Evolutionary conservation across 64 coral and sea anemone genomes (phyloP).

Genomic region (Actinia equina): DNA sequence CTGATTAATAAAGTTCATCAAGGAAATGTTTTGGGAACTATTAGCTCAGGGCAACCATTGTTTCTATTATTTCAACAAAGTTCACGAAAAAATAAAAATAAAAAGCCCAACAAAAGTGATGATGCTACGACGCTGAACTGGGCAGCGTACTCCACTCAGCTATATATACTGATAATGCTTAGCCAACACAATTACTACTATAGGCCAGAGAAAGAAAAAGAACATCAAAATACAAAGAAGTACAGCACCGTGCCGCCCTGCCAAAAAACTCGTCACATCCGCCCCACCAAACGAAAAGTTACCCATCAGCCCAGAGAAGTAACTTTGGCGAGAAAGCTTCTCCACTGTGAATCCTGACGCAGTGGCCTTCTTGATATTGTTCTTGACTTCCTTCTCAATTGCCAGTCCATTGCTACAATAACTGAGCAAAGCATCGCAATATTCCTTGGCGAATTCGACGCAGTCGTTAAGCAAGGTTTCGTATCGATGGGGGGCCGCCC

Average conservation of each 20-base stretch:
- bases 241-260: background rate
- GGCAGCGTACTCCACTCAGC: background rate
- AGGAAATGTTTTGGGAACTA: too few species aligned
- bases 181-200: slow-evolving; percentile 33
- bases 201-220: slow-evolving; percentile 49
- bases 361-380: slow-evolving; percentile 69
- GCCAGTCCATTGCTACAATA: slow-evolving; percentile 63
- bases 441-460: slow-evolving; percentile 84
- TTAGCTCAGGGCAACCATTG: too few species aligned
- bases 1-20: too few species aligned
- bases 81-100: too few species aligned
- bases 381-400: slow-evolving; percentile 52
- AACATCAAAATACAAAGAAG: background rate
- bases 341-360: slow-evolving; percentile 78
- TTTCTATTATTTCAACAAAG: too few species aligned
- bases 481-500: slow-evolving; percentile 68
- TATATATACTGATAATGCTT: background rate
- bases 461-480: slow-evolving; percentile 68
- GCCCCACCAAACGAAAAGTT: slow-evolving; percentile 69
- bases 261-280: slow-evolving; percentile 47
- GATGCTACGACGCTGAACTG: too few species aligned
- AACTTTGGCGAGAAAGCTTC: slow-evolving; percentile 59
- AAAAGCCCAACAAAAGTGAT: too few species aligned
- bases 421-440: slow-evolving; percentile 57
- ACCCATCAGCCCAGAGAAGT: slow-evolving; percentile 56